Base-by-base conservation (phyloP, 1,140 invertebrate species). In the Gryllus bimaculatus region DNA sequence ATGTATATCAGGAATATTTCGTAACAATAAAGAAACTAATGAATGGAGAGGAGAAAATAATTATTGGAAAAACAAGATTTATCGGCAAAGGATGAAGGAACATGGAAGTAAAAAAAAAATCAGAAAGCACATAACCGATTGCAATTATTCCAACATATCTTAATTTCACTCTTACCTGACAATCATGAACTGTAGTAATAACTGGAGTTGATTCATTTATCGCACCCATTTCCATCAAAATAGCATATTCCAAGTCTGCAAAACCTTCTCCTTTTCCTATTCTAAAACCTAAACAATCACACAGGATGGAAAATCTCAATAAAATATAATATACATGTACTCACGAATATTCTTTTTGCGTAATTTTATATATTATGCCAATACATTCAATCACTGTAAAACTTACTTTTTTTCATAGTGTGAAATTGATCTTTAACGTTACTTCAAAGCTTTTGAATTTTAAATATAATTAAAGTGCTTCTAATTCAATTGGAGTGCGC, bases 201-300 rank as follows among this genome's bases (percentile, higher is more conserved):
- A 96, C 90, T 47, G 90, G 82, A 12, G 94, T 95, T 75, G 91
- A 87, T 15, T 91, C 89, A 81, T 89, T 89, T 26, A 95, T 90
- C 0, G 91, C 91, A 77, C 92, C 92, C 89, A 94, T 90, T 82
- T 91, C 90, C 83, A 89, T 89, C 87, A 95, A 90, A 83, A 95
- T 89, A 0, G 92, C 93, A 86, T 92, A 95, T 84, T 95, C 94
- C 80, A 96, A 85, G 85, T 96, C 94, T 75, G 92, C 92, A 84
- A 92, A 95, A 1, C 94, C 94, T 87, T 93, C 91, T 79, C 94
- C 94, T 86, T 95, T 94, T 15, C 94, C 95, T 85, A 96, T 94
- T 81, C 94, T 90, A 81, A 90, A 83, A 80, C 89, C 89, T 89
- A 82, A 47, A 81, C 26, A 39, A 39, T 39, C 26, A 39, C 26